A percentile compares a stretch with the other conserved stretches of the same genome.
phyloP scores from a whole-genome alignment of 2,113 vertebrate species.

The Leucosticte australis region DNA sequence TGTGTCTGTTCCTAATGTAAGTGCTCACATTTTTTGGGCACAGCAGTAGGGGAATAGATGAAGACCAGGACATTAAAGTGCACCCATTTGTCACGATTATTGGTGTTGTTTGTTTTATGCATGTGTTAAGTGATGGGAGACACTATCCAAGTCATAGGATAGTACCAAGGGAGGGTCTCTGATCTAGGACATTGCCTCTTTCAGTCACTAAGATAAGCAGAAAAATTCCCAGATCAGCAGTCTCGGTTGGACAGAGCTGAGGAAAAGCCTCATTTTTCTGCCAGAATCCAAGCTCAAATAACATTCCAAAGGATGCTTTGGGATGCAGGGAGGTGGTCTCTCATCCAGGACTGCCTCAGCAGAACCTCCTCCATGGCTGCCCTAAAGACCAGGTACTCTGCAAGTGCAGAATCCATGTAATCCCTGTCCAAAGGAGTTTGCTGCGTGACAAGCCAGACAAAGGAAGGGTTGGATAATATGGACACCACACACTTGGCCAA shows the following conservation, averaged over 20 bases:
- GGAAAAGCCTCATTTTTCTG: neutral
- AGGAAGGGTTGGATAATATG: neutral
- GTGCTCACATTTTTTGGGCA: neutral
- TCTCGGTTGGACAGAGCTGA: neutral
- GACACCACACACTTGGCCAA: neutral
- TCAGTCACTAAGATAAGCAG: neutral
- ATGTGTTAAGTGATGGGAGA: neutral
- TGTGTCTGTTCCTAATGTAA: neutral
- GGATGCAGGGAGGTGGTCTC: neutral
- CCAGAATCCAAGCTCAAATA: neutral
- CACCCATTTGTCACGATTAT: neutral
- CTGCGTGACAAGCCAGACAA: rapidly evolving
- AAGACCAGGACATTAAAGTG: neutral
- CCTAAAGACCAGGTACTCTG: neutral
- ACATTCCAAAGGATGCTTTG: neutral
- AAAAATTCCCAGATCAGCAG: neutral
- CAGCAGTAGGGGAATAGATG: neutral
- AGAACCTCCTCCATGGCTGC: neutral
- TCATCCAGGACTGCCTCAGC: neutral
- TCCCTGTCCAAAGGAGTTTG: rapidly evolving
- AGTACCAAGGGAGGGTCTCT: neutral
- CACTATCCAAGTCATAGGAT: neutral
- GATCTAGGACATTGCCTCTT: neutral
- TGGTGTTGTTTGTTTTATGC: neutral
- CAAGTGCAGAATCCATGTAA: neutral